Evolutionary conservation across 2,797 vertebrate species (phyloP), one percentile per base, ranked within the genome.

Genomic region (Scolopax rusticola): DNA sequence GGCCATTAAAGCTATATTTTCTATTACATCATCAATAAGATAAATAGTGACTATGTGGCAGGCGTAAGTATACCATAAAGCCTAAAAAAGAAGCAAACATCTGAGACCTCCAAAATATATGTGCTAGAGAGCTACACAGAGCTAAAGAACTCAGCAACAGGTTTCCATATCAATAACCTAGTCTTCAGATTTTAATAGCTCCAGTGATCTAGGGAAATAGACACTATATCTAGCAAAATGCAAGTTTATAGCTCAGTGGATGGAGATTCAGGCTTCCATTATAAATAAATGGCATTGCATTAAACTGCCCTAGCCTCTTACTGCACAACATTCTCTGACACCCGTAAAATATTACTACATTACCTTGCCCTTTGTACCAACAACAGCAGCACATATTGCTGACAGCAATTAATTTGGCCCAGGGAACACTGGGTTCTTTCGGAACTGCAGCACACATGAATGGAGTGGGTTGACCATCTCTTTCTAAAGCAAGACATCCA

Each of bases 141-240:
- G 79, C 63, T 86, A 60, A 91, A 86, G 43, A 84, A 59, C 38
- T 89, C 40, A 91, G 80, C 74, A 90, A 95, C 77, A 84, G 51
- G 40, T 95, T 94, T 93, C 45, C 67, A 77, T 93, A 94, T 88
- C 89, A 93, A 94, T 95, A 89, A 96, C 56, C 70, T 80, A 68
- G 53, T 84, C 76, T 91, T 83, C 61, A 84, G 60, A 93, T 96
- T 89, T 97, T 95, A 97, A 95, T 95, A 77, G 38, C n/a, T 76
- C 79, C 61, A 89, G 65, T 97, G 89, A 87, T 87, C 90, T 87
- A 71, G 61, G 60, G 61, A 89, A 91, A 92, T 50, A 85, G 78
- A 94, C 73, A 53, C 15, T 94, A 69, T 73, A 84, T 89, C 81
- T 61, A 91, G 50, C 45, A 89, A 96, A 96, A 82, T 53, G 36